These are phyloP conservation scores for Xenus cinereus DNA, from an alignment of 2,113 vertebrate species.

Conservation along the genomic window DNA sequence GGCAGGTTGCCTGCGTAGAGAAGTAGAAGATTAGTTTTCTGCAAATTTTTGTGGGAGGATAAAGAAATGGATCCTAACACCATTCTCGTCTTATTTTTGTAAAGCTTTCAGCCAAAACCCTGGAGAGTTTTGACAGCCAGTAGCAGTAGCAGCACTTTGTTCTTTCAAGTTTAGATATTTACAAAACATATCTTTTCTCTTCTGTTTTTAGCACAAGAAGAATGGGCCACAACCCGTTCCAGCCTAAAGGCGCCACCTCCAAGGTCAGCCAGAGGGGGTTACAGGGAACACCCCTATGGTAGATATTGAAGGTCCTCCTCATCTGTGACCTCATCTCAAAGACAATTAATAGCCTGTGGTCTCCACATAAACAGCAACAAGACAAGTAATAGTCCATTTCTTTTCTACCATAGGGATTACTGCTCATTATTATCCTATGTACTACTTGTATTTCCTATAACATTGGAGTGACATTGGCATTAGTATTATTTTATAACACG, in stretches of 20 bases:
- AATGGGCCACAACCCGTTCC: slow-evolving; percentile 86
- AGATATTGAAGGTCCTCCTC: slow-evolving; percentile 98
- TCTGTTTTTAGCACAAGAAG: slow-evolving; percentile 86
- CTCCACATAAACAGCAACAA: slow-evolving; percentile 82
- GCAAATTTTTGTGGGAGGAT: not conserved
- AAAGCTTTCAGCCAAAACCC: not conserved
- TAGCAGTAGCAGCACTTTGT: not conserved
- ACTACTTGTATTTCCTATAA: slow-evolving; percentile 78
- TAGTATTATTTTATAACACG: slow-evolving; percentile 80
- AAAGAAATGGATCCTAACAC: not conserved
- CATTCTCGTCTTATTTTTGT: not conserved
- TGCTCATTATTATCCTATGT: slow-evolving; percentile 73
- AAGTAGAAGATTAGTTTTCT: not conserved
- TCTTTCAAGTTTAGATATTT: not conserved
- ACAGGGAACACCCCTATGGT: slow-evolving; percentile 99
- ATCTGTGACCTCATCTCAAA: slow-evolving; percentile 84
- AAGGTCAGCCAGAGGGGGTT: slow-evolving; percentile 91
- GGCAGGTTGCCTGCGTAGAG: not conserved
- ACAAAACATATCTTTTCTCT: slow-evolving; percentile 49
- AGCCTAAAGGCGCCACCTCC: slow-evolving; percentile 90
- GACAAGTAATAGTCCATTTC: slow-evolving; percentile 88
- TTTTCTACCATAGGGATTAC: slow-evolving; percentile 80
- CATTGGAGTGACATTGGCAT: slow-evolving; percentile 74
- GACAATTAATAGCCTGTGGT: slow-evolving; percentile 82
- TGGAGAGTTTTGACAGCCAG: not conserved